Evolutionary conservation across 2,888 invertebrate species (phyloP), one percentile per base, ranked within the genome.

Genomic region (Sphaerophoria rueppellii): DNA sequence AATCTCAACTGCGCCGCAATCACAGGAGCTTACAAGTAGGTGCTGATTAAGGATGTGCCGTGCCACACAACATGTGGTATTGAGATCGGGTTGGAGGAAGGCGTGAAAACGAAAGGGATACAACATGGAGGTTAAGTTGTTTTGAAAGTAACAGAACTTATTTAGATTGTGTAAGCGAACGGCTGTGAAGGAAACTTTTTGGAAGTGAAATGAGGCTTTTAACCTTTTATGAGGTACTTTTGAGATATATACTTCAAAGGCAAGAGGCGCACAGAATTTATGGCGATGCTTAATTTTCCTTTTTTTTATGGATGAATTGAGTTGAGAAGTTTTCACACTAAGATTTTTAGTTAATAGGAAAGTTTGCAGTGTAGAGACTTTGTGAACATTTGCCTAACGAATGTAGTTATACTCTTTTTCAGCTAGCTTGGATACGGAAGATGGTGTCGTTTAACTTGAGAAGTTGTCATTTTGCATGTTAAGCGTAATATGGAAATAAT

Each of bases 131-230:
- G 48, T 63, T 63, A 63, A 48, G 63, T 14, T 63, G 48, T 63
- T 63, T 63, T 63, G 63, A 63, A 63, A 48, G 46, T 63, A 48
- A 63, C 63, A 48, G 40, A 63, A 63, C 48, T 63, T 48, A 6
- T 48, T 34, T 48, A 34, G 63, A 48, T 63, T 63, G 63, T 63
- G 63, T 32, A 60, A 37, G 7, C 50, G 14, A 24, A 52, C 16
- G 14, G 57, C 37, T 16, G 9, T 12, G 2, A 35, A 6, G 58
- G 34, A 40, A 58, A 24, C 1, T 24, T 12, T 48, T 63, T 48
- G 5, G 48, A 63, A 48, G 48, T 63, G 48, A 48, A 63, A 63
- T 48, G 63, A 48, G 63, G 32, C 63, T 35, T 63, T 63, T 48
- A 60, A 60, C 60, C 60, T 43, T 24, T 43, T 60, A 60, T 43